phyloP scores from a whole-genome alignment of 1,140 invertebrate genomes.

The Aricia agestis region DNA sequence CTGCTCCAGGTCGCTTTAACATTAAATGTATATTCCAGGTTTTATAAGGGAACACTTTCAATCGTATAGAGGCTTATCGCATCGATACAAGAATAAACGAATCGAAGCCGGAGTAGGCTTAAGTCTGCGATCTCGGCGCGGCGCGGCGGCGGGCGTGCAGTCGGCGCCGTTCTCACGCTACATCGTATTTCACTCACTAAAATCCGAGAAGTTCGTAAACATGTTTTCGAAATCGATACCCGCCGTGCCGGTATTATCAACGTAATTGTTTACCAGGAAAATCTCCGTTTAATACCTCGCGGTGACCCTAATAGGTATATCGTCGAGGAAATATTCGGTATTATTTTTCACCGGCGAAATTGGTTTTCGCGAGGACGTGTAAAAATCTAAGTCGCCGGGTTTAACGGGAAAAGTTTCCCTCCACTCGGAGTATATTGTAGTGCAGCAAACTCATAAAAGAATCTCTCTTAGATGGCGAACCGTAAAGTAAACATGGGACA shows the following conservation, averaged over 20 bases:
- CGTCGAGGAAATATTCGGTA: neutral
- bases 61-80: conserved; percentile 32
- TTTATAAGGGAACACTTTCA: conserved; percentile 17
- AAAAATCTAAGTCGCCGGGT: neutral
- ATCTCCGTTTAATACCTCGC: conserved; percentile 6
- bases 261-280: conserved; percentile 43
- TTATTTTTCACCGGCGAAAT: conserved; percentile 1
- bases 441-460: neutral
- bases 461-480: neutral
- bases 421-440: neutral
- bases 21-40: conserved; percentile 2
- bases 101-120: conserved; percentile 35
- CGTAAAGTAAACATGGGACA: neutral
- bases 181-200: conserved; percentile 54
- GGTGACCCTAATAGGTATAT: conserved; percentile 14
- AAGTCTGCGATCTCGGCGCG: conserved; percentile 28
- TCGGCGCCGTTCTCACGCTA: conserved; percentile 39
- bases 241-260: conserved; percentile 42
- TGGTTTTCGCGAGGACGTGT: neutral
- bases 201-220: conserved; percentile 57
- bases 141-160: conserved; percentile 23
- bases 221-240: conserved; percentile 58
- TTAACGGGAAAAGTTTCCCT: neutral
- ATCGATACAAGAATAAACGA: conserved; percentile 38
- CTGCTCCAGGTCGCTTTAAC: neutral